Evolutionary conservation across 2,797 vertebrate genomes (phyloP), one percentile per base, ranked within the genome.

Genomic region (Discoglossus pictus): DNA sequence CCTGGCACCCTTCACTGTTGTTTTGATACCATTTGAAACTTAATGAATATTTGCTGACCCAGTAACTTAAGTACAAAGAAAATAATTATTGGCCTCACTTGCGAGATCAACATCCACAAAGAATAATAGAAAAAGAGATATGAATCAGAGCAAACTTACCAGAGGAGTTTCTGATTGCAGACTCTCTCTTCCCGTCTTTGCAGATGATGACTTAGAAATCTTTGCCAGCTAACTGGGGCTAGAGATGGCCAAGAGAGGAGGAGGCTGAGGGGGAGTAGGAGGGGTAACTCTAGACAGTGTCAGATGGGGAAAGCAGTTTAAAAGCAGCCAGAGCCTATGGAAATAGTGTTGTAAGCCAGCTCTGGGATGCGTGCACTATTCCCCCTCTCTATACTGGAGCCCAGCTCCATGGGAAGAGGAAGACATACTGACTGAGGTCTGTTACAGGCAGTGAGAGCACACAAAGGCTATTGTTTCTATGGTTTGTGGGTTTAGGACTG

Each of bases 261-360:
- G 67, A 63, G 59, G 60, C 25, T 40, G 42, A 18, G 17, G 35
- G 23, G 58, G 58, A 61, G 65, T 68, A 59, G 67, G 59, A 63
- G 67, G 67, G 51, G 67, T 38, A 70, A 70, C 52, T 34, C 54
- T 56, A 70, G 67, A 63, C 59, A 56, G 51, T 56, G 67, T 70
- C 67, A 70, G 52, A 58, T 56, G 67, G 67, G 60, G 51, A 58
- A 31, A 63, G 34, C 31, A 46, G 58, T 46, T 68, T 53, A 25
- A 16, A 59, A 50, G 54, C 36, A 18, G 13, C 38, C 44, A 52
- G 36, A 43, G 56, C 51, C 36, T 31, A 47, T 56, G 59, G 67
- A 48, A 62, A 62, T 17, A 8, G 1, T 56, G 42, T 42, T 54
- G 40, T 6, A 47, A 38, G 39, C 39, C 39, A 55, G 50, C 13